Base-by-base conservation (phyloP, 1,140 invertebrate species). In the Zaprionus ghesquierei region DNA sequence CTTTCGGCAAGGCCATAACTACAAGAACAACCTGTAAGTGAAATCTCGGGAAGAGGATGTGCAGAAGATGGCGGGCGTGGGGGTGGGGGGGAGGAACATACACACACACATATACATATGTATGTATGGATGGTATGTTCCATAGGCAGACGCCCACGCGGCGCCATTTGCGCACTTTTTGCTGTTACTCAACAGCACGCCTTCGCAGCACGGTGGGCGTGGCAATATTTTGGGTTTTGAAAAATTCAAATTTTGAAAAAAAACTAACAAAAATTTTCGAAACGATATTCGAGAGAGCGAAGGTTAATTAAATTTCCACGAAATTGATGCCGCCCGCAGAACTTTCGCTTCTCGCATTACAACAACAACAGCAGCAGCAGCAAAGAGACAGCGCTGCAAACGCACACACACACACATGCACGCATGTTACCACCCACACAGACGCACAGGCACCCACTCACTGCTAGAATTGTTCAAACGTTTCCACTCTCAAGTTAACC, bases 101-200 rank as follows among this genome's bases (percentile, higher is more conserved):
- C 27, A 29, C 35, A 15, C 3, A 15, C 35, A 38, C n/a, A 38
- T 5, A 15, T n/a, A 38, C 5, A 5, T n/a, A 41, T 41, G 15
- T n/a, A 41, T 38, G 35, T 13, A n/a, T 38, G 35, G 41, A 27
- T 65, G 68, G 35, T 65, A 65, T n/a, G 27, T 69, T 81, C 74
- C 81, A 65, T 68, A 69, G 78, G 82, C 75, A 81, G 75, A 87
- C 81, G 79, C 81, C 81, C 82, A 85, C 81, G 64, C 81, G 81
- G 81, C 81, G 81, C 81, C 81, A 87, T 78, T 69, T 87, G 81
- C 81, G 82, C 75, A 87, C 65, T 79, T 71, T 46, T 18, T 35
- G 60, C 65, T 81, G 81, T 85, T 84, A 84, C 69, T 84, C 77
- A 84, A 84, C 80, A 80, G 59, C n/a, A 22, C 20, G 15, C 20